Percentiles rank a stretch among this genome's conserved stretches.
These are phyloP conservation scores for Hippocampus zosterae DNA, from an alignment of 2,113 vertebrate species.

Conservation along the genomic window DNA sequence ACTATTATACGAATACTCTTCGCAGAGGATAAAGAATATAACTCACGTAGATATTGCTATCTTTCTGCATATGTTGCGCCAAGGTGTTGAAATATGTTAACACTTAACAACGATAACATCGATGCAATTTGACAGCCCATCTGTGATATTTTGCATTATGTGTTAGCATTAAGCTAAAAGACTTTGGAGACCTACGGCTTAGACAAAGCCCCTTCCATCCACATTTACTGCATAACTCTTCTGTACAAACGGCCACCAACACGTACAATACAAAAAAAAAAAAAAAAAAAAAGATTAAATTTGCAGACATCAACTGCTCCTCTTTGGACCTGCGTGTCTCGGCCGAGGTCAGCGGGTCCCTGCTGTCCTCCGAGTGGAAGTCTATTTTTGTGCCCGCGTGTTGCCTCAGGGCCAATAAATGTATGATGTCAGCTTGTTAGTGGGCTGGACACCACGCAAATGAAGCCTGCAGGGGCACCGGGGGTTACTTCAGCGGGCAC, in stretches of 20 bases:
- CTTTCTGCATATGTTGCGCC: background rate
- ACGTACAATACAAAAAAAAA: background rate
- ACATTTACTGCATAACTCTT: background rate
- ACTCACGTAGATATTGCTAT: too few species aligned
- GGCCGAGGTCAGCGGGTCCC: slow-evolving; percentile 26
- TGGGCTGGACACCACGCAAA: slow-evolving; percentile 32
- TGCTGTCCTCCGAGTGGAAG: background rate
- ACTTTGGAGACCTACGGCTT: too few species aligned
- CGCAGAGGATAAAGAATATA: too few species aligned
- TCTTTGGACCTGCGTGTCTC: slow-evolving; percentile 10
- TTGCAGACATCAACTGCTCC: background rate
- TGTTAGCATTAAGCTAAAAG: background rate
- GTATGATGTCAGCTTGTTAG: slow-evolving; percentile 47
- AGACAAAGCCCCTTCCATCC: background rate
- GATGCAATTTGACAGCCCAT: background rate
- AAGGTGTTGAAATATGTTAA: background rate
- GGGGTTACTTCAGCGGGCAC: slow-evolving; percentile 11
- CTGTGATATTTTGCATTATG: background rate
- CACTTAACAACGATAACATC: background rate
- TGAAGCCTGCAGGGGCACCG: slow-evolving; percentile 21
- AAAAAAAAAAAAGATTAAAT: background rate
- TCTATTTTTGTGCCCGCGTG: slow-evolving; percentile 1
- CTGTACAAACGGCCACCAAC: background rate
- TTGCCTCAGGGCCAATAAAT: slow-evolving; percentile 4
- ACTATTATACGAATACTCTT: too few species aligned